Evolutionary conservation across 2,888 invertebrate genomes (phyloP).

Genomic region (Habroteleia sp.): DNA sequence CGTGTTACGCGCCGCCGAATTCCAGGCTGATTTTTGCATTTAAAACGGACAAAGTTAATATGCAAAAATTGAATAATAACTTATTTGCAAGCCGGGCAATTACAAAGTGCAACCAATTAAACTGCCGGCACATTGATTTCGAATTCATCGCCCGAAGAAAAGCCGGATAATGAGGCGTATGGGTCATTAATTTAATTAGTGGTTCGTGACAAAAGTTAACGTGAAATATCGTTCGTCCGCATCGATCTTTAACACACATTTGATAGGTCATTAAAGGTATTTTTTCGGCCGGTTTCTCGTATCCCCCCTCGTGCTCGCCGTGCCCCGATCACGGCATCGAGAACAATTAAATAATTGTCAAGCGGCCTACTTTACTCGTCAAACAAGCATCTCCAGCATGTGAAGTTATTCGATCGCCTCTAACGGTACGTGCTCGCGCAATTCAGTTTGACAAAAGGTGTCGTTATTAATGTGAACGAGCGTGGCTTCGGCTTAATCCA

Average conservation of each 20-base stretch:
- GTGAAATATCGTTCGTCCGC: slow-evolving; percentile 33
- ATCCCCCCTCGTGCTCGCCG: neutral
- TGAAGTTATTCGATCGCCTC: slow-evolving; percentile 17
- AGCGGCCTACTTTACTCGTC: slow-evolving; percentile 36
- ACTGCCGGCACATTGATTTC: slow-evolving; percentile 16
- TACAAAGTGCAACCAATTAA: slow-evolving; percentile 48
- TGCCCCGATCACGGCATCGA: neutral
- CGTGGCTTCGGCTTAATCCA: slow-evolving; percentile 12
- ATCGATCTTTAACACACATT: slow-evolving; percentile 45
- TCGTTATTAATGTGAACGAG: slow-evolving; percentile 37
- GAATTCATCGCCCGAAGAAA: slow-evolving; percentile 9
- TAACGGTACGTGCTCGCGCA: slow-evolving; percentile 40
- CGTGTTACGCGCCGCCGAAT: slow-evolving; percentile 14
- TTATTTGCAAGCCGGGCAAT: slow-evolving; percentile 23
- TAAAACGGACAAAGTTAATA: slow-evolving; percentile 33
- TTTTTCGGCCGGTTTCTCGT: slow-evolving; percentile 28
- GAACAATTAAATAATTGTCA: slow-evolving; percentile 58
- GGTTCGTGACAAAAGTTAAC: slow-evolving; percentile 45
- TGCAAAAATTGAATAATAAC: slow-evolving; percentile 56
- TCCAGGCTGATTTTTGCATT: slow-evolving; percentile 59
- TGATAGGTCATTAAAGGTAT: slow-evolving; percentile 43
- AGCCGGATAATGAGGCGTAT: slow-evolving; percentile 38
- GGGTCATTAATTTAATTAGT: slow-evolving; percentile 59
- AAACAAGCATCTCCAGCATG: slow-evolving; percentile 13
- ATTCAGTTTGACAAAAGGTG: slow-evolving; percentile 41